phyloP scores from a whole-genome alignment of 2,113 vertebrate genomes.

The Oryzias melastigma region DNA sequence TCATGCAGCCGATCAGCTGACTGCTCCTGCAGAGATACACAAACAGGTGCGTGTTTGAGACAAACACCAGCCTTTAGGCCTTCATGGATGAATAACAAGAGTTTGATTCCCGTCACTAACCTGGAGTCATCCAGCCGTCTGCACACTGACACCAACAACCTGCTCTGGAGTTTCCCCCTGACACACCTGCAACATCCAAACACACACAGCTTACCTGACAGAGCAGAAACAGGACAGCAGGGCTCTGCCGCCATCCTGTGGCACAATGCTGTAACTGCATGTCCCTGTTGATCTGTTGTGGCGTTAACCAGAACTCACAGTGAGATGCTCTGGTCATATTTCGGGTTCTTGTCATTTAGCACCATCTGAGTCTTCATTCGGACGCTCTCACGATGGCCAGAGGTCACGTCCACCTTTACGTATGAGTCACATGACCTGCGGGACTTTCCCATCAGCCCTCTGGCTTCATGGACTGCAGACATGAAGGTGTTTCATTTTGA shows the following conservation, averaged over 20 bases:
- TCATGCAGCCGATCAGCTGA: slow-evolving; percentile 87
- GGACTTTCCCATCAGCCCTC: slow-evolving; percentile 76
- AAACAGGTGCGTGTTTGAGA: neutral
- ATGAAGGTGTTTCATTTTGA: neutral
- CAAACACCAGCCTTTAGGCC: too few species aligned
- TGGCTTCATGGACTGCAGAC: slow-evolving; percentile 81
- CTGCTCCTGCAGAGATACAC: slow-evolving; percentile 62
- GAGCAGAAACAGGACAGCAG: too few species aligned
- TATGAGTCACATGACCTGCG: slow-evolving; percentile 77
- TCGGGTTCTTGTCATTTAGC: slow-evolving; percentile 56
- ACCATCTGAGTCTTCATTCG: slow-evolving; percentile 48
- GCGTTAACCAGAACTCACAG: slow-evolving; percentile 44
- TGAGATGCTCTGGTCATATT: slow-evolving; percentile 39
- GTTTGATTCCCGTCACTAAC: slow-evolving; percentile 15
- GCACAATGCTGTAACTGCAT: too few species aligned
- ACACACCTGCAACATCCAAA: slow-evolving; percentile 16
- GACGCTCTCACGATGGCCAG: slow-evolving; percentile 44
- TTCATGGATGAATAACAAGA: neutral
- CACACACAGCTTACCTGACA: neutral
- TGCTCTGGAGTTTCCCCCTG: slow-evolving; percentile 1
- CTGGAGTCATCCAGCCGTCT: neutral
- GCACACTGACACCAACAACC: slow-evolving; percentile 37
- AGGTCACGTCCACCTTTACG: slow-evolving; percentile 76
- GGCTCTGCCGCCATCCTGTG: too few species aligned
- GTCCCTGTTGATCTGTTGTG: too few species aligned